These are phyloP conservation scores for Tokudaia tokunoshimensis DNA, from an alignment of 2,797 vertebrate species.

Conservation along the genomic window DNA sequence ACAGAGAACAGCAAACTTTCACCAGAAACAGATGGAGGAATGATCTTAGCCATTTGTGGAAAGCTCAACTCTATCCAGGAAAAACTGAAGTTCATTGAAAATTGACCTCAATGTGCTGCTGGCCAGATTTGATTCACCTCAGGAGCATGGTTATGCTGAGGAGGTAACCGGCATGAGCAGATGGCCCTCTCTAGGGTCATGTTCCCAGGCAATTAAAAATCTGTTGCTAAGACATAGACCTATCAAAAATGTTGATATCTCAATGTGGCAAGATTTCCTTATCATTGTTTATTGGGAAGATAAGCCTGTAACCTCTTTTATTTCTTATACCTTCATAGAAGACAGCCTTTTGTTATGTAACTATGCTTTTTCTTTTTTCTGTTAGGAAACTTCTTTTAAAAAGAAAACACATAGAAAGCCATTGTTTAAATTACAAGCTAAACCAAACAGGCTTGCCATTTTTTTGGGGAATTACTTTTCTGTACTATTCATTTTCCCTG, in stretches of 20 bases:
- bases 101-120: constrained; percentile 80
- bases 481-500: neutral
- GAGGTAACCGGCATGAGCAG: constrained; percentile 74
- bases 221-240: constrained; percentile 31
- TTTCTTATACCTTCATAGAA: neutral
- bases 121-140: constrained; percentile 69
- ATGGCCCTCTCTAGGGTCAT: constrained; percentile 66
- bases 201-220: constrained; percentile 55
- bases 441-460: neutral
- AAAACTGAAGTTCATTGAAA: constrained; percentile 73
- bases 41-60: constrained; percentile 66
- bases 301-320: neutral
- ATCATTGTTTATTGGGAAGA: neutral
- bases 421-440: neutral
- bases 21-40: constrained; percentile 79
- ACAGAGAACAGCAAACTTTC: constrained; percentile 75
- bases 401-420: neutral
- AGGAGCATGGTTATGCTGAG: neutral
- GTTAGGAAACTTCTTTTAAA: neutral
- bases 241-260: constrained; percentile 72
- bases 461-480: neutral
- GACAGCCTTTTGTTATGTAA: neutral
- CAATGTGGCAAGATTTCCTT: neutral
- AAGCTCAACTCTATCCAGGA: constrained; percentile 68
- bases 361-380: neutral